Evolutionary conservation across 2,797 vertebrate genomes (phyloP).

Genomic region (Spheniscus humboldti): DNA sequence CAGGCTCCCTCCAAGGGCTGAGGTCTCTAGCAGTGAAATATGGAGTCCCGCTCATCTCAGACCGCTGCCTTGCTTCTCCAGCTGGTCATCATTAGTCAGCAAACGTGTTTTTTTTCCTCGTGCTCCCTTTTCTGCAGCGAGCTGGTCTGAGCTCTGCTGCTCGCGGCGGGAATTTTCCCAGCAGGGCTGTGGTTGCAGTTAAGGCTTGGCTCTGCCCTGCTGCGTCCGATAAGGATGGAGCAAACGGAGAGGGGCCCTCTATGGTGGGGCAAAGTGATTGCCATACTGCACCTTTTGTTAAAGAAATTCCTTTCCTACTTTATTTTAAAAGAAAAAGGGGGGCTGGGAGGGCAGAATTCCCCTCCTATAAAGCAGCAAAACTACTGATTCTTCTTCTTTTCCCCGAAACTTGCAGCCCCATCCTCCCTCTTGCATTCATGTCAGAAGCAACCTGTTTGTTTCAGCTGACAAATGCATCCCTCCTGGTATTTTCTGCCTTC

Average conservation of each 20-base stretch:
- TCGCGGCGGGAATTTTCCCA: rapidly evolving
- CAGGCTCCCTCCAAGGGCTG: not conserved
- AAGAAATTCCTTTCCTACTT: not conserved
- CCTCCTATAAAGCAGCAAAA: not conserved
- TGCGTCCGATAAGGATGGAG: rapidly evolving
- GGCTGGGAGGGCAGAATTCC: not conserved
- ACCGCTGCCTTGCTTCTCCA: not conserved
- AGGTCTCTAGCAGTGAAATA: not conserved
- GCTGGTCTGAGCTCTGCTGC: not conserved
- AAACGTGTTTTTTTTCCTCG: rapidly evolving
- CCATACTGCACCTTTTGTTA: not conserved
- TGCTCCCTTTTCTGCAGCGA: not conserved
- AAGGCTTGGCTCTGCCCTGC: not conserved
- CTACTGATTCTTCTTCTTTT: not conserved
- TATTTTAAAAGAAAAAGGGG: not conserved
- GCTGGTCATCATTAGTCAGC: not conserved
- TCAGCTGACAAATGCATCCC: not conserved
- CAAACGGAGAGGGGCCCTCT: not conserved
- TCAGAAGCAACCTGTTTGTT: not conserved
- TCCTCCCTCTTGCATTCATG: not conserved
- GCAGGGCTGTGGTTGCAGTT: not conserved
- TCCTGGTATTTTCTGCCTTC: not conserved
- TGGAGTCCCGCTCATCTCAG: not conserved
- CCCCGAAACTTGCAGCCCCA: not conserved
- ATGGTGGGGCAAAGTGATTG: not conserved